phyloP scores from a whole-genome alignment of 2,888 invertebrate genomes.

The Ceramica pisi region DNA sequence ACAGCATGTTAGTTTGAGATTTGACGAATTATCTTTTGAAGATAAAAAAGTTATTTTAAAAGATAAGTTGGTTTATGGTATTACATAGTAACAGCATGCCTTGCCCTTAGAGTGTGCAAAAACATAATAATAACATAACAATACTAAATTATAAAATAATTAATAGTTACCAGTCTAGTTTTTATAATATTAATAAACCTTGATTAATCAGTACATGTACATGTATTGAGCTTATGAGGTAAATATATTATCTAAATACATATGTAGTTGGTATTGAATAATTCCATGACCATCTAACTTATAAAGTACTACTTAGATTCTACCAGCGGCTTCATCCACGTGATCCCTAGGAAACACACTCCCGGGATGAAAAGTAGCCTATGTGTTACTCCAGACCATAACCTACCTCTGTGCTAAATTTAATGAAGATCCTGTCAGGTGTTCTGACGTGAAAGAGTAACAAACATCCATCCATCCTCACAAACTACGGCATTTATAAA shows the following conservation, averaged over 20 bases:
- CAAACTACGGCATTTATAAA: too few relatives aligned
- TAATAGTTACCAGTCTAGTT: not conserved
- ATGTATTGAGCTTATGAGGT: not conserved
- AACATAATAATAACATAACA: not conserved
- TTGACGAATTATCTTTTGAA: slow-evolving; percentile 37
- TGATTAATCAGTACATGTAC: too few relatives aligned
- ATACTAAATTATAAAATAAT: not conserved
- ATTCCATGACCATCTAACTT: not conserved
- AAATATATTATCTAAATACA: not conserved
- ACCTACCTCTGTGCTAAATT: too few relatives aligned
- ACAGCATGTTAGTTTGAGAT: slow-evolving; percentile 23
- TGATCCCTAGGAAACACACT: too few relatives aligned
- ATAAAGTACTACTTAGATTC: too few relatives aligned
- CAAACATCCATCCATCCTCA: too few relatives aligned
- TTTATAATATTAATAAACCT: too few relatives aligned
- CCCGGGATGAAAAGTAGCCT: too few relatives aligned
- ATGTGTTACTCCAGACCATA: too few relatives aligned
- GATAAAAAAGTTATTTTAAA: slow-evolving; percentile 37
- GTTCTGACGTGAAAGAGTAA: too few relatives aligned
- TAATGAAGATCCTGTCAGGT: too few relatives aligned
- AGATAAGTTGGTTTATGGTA: slow-evolving; percentile 33
- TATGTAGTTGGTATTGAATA: slow-evolving; percentile 1
- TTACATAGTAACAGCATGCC: slow-evolving; percentile 8
- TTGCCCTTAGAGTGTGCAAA: slow-evolving; percentile 13
- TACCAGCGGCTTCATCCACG: too few relatives aligned